Evolutionary conservation across 2,113 vertebrate genomes (phyloP), one percentile per base, ranked within the genome.

Genomic region (Petrocephalus microphthalmus): DNA sequence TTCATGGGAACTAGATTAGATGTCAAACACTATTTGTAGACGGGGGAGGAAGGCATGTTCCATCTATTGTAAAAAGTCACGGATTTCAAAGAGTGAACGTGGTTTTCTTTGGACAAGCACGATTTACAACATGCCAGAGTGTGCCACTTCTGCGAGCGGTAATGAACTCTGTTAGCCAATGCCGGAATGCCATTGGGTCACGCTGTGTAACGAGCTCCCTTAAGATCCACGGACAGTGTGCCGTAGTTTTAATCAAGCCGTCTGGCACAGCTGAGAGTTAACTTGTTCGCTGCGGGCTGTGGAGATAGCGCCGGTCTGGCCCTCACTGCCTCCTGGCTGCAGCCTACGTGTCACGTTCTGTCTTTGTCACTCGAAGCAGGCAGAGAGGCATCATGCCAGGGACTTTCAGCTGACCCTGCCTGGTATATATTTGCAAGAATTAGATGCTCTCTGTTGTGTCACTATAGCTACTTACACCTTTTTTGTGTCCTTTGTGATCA

Each of bases 191-290:
- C 60, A 67, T 29, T 10, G 60, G 60, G 25, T 67, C 60, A 67
- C n/a, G 10, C 60, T 67, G 60, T 67, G 60, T 67, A 29, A 67
- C 60, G n/a, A 67, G 60, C n/a, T 67, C 60, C 60, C 60, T n/a
- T 67, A 67, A 67, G 60, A 67, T 67, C 60, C 25, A 29, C 10
- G n/a, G 29, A 67, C 60, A 67, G 11, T 67, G 60, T 29, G 60
- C n/a, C 25, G 60, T 29, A 29, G 29, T 29, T 67, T 67, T 67
- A 67, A 67, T 67, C 60, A 4, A n/a, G 10, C 60, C 25, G 60
- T 67, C 60, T 67, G 60, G 60, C 60, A 67, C 60, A 67, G 60
- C 60, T 67, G 60, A 67, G 60, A n/a, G 60, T 67, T 67, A 67
- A 67, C 60, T 67, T 67, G 60, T 29, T 29, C 5, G 60, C 25